Base-by-base conservation (phyloP, 2,888 invertebrate species). In the Neoascia interrupta region DNA sequence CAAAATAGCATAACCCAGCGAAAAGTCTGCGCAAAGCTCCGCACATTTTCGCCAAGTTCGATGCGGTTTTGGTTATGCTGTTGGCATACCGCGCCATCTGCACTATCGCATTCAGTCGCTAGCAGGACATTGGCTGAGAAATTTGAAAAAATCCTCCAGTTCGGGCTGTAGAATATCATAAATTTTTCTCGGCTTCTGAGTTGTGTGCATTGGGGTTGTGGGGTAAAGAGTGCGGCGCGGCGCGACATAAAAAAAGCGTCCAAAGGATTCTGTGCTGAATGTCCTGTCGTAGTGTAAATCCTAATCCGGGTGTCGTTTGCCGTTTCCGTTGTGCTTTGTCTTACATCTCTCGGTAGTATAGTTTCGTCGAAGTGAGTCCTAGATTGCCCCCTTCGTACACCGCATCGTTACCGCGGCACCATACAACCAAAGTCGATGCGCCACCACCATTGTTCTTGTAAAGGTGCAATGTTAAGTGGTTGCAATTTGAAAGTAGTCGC, bases 91-190 rank as follows among this genome's bases (percentile, higher is more conserved):
- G 41, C 66, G 58, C 41, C 49, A 54, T 15, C 66, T 73, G 79
- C 73, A 79, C 36, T 79, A 73, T 79, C 61, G 61, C 54, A 79
- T 68, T 87, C 83, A 87, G 87, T 87, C 84, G 86, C 79, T 83
- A 83, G 82, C 85, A 85, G 86, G 87, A 87, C 84, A 84, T 85
- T 82, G 79, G 43, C 41, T 43, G 49, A 73, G 66, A 54, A 54
- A 41, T 60, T 58, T 53, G 39, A 6, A 28, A 60, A 36, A 34
- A 28, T 36, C n/a, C 13, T 49, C 23, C n/a, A 54, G n/a, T 5
- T 6, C 47, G 54, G 58, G 70, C 60, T 70, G 36, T 56, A 4
- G 16, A 41, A 26, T 15, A 18, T 19, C 5, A 2, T 66, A 60
- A 51, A 13, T 21, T 43, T 28, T 16, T 63, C 19, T 43, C 4